Evolutionary conservation across 2,113 vertebrate genomes (phyloP).

Genomic region (Oceanodroma tethys): DNA sequence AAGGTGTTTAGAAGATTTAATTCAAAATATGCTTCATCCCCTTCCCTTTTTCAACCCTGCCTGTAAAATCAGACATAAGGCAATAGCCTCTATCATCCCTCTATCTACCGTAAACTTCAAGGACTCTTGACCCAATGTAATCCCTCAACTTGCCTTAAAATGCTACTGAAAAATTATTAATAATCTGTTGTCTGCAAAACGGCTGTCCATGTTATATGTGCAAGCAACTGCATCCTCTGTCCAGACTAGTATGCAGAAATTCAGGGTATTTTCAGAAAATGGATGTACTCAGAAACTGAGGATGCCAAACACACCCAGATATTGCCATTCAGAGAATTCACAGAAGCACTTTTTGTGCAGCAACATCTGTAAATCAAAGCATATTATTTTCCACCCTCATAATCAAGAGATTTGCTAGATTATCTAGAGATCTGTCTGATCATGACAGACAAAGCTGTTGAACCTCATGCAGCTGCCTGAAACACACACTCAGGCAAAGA

Average conservation of each 20-base stretch:
- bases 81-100: neutral
- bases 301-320: neutral
- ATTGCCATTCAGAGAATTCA: neutral
- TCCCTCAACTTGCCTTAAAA: neutral
- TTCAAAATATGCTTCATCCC: neutral
- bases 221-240: neutral
- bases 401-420: slow-evolving; percentile 30
- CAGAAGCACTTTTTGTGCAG: neutral
- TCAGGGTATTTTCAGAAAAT: neutral
- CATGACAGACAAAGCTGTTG: neutral
- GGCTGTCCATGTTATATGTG: neutral
- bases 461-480: slow-evolving; percentile 1
- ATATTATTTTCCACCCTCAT: neutral
- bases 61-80: neutral
- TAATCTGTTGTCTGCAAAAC: neutral
- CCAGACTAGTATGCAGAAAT: neutral
- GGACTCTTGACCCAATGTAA: neutral
- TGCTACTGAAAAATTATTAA: neutral
- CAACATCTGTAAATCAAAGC: slow-evolving; percentile 35
- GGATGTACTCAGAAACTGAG: neutral
- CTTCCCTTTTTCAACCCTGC: neutral
- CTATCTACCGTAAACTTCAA: neutral
- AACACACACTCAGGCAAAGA: neutral
- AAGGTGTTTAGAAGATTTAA: neutral
- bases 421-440: neutral